A percentile compares a stretch with the other conserved stretches of the same genome.
phyloP scores from a whole-genome alignment of 1,140 invertebrate genomes.

The Halesus radiatus region DNA sequence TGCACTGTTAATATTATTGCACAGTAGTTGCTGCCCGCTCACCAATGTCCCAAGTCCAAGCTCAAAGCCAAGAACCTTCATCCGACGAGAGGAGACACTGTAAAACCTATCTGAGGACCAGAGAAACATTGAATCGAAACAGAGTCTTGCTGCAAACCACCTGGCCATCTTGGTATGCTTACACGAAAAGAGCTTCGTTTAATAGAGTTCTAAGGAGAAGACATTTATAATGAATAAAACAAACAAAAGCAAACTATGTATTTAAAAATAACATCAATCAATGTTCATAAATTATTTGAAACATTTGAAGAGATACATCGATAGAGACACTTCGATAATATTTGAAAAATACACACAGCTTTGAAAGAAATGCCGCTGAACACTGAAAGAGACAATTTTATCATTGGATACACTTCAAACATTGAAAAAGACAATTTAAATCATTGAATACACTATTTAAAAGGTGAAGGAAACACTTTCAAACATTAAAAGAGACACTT shows the following conservation, averaged over 20 bases:
- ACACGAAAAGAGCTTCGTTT: constrained; percentile 39
- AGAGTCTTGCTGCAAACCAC: constrained; percentile 42
- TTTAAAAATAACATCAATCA: not conserved
- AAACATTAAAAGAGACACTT: too few species aligned
- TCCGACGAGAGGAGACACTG: constrained; percentile 12
- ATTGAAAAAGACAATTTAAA: too few species aligned
- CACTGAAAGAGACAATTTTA: too few species aligned
- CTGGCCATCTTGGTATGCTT: constrained; percentile 45
- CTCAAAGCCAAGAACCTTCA: constrained; percentile 2
- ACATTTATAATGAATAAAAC: constrained; percentile 2
- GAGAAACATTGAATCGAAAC: constrained; percentile 48
- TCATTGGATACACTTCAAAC: too few species aligned
- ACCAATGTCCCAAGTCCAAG: not conserved
- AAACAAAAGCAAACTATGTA: not conserved
- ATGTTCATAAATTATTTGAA: too few species aligned
- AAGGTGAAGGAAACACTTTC: too few species aligned
- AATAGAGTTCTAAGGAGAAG: constrained; percentile 44
- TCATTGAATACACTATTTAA: too few species aligned
- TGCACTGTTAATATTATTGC: constrained; percentile 49
- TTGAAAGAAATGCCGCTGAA: too few species aligned
- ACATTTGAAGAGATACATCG: too few species aligned
- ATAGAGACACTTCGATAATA: too few species aligned
- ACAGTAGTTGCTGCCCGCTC: constrained; percentile 44
- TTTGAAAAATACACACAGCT: too few species aligned
- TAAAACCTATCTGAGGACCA: constrained; percentile 25